Conservation (phyloP, 2,888 invertebrate species). For the Tridacna crocea region DNA sequence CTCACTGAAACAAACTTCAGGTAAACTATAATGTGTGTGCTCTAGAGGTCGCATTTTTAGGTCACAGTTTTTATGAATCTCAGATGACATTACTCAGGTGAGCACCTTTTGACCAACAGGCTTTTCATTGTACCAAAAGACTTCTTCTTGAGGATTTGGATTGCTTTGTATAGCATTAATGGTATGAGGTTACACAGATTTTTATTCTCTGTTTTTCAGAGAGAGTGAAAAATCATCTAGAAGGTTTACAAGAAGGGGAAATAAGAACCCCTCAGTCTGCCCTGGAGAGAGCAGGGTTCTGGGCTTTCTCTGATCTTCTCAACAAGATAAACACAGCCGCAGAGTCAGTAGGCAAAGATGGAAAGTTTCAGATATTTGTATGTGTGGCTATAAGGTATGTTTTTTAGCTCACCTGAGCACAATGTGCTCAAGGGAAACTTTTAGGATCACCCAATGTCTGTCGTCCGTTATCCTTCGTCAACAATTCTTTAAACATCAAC, state of each 20-base stretch:
- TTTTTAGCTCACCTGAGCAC: too few species aligned
- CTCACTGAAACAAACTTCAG: too few species aligned
- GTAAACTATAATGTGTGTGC: too few species aligned
- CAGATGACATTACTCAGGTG: too few species aligned
- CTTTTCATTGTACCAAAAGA: too few species aligned
- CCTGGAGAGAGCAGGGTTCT: slow-evolving; percentile 89
- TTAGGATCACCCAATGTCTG: neutral
- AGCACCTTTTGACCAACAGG: too few species aligned
- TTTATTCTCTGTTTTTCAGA: slow-evolving; percentile 85
- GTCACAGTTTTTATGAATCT: too few species aligned
- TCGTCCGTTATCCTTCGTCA: neutral
- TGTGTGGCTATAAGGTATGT: slow-evolving; percentile 95
- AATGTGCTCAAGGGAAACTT: too few species aligned
- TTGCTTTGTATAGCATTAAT: too few species aligned
- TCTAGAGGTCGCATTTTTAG: too few species aligned
- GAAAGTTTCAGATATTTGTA: slow-evolving; percentile 98
- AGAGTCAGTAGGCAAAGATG: slow-evolving; percentile 96
- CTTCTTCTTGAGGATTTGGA: too few species aligned
- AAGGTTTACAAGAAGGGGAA: slow-evolving; percentile 81
- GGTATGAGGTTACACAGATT: neutral
- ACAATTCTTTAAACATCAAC: neutral
- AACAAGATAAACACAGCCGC: slow-evolving; percentile 92
- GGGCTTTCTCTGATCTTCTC: slow-evolving; percentile 94
- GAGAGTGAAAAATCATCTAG: slow-evolving; percentile 84
- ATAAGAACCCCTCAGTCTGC: slow-evolving; percentile 77